Percentiles rank a stretch among this genome's conserved stretches.
Conservation (phyloP, 2,797 vertebrate species). For the Varecia variegata region DNA sequence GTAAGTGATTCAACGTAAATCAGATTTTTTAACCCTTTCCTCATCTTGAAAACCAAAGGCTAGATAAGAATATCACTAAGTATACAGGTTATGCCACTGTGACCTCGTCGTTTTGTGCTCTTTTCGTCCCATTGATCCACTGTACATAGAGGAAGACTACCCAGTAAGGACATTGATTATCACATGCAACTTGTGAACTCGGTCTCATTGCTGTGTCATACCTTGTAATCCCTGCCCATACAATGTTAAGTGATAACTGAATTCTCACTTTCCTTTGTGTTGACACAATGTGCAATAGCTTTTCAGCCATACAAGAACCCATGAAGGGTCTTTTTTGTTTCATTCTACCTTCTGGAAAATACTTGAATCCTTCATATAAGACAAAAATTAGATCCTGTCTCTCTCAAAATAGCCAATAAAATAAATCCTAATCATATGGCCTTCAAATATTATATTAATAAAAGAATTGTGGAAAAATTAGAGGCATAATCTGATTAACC, state of each 20-base stretch:
- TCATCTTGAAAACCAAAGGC: conserved; percentile 14
- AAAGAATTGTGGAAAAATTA: conserved; percentile 29
- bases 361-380: not conserved
- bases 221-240: not conserved
- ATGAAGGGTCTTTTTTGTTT: not conserved
- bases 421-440: not conserved
- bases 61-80: not conserved
- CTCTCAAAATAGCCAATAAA: conserved; percentile 26
- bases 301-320: not conserved
- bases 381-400: not conserved
- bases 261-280: not conserved
- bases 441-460: not conserved
- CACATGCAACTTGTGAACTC: not conserved
- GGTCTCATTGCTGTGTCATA: not conserved
- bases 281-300: not conserved
- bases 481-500: not conserved
- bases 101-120: not conserved
- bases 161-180: not conserved
- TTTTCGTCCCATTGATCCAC: not conserved
- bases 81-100: not conserved
- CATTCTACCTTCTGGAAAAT: not conserved
- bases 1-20: not conserved
- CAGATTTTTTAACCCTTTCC: not conserved
- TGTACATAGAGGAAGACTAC: not conserved
- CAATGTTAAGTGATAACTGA: not conserved